phyloP scores from a whole-genome alignment of 1,140 invertebrate genomes.

The Penaeus indicus region DNA sequence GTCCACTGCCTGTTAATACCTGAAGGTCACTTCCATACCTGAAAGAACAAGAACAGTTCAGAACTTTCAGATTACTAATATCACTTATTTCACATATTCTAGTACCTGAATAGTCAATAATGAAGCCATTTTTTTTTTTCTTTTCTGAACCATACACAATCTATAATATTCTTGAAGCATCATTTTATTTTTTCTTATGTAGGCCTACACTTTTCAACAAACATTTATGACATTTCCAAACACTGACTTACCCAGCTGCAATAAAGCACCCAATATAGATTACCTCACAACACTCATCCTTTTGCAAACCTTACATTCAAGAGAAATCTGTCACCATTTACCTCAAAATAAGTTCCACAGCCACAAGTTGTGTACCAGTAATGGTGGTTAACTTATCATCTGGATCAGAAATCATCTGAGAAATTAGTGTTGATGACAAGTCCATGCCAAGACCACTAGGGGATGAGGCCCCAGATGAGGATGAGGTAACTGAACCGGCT shows the following conservation, averaged over 20 bases:
- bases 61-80: not conserved
- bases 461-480: conserved; percentile 1
- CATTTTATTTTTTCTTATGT: too few species aligned
- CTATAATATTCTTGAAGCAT: too few species aligned
- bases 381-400: not conserved
- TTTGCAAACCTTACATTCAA: too few species aligned
- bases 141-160: too few species aligned
- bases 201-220: too few species aligned
- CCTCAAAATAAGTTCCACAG: conserved; percentile 44
- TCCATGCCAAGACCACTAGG: conserved; percentile 15
- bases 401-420: not conserved
- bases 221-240: too few species aligned
- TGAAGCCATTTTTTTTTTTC: too few species aligned
- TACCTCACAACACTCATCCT: too few species aligned
- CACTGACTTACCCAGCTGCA: too few species aligned
- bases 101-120: too few species aligned
- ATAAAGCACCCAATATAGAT: too few species aligned
- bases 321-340: not conserved
- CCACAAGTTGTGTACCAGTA: conserved; percentile 20
- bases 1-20: conserved; percentile 37
- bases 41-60: not conserved
- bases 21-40: conserved; percentile 57
- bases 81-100: too few species aligned
- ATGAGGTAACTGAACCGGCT: not conserved
- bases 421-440: conserved; percentile 2